phyloP scores from a whole-genome alignment of 2,888 invertebrate species.

The Tenthredo distinguenda region DNA sequence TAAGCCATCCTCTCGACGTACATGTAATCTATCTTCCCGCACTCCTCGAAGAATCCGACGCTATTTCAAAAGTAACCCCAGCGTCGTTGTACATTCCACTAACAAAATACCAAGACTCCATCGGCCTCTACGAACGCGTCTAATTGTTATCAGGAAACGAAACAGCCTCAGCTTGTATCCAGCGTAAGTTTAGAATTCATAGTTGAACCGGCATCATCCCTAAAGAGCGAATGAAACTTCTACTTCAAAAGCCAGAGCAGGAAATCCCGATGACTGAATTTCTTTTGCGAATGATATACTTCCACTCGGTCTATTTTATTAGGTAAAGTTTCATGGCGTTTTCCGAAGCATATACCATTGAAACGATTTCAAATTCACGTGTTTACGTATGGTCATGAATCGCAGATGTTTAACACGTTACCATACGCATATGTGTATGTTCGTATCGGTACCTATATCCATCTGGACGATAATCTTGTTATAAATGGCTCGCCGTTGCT shows the following conservation, averaged over 20 bases:
- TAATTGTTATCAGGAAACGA: conserved; percentile 26
- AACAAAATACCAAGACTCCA: background rate
- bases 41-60: conserved; percentile 19
- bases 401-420: background rate
- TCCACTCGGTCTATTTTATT: background rate
- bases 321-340: background rate
- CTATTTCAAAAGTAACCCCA: conserved; percentile 43
- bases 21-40: conserved; percentile 39
- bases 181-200: conserved; percentile 10
- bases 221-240: background rate
- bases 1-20: conserved; percentile 36
- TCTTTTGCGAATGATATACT: background rate
- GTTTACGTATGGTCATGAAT: background rate
- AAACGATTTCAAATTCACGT: background rate
- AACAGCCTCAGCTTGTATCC: background rate
- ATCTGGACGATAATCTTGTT: conserved; percentile 18
- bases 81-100: conserved; percentile 23
- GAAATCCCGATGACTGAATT: background rate
- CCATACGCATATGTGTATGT: background rate
- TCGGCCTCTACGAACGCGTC: background rate
- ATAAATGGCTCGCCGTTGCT: background rate
- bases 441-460: background rate
- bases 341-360: background rate
- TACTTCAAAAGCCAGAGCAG: background rate
- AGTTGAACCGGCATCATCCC: background rate